A percentile compares a stretch with the other conserved stretches of the same genome.
Conservation (phyloP, 2,797 vertebrate species). For the Sus cebifrons region DNA sequence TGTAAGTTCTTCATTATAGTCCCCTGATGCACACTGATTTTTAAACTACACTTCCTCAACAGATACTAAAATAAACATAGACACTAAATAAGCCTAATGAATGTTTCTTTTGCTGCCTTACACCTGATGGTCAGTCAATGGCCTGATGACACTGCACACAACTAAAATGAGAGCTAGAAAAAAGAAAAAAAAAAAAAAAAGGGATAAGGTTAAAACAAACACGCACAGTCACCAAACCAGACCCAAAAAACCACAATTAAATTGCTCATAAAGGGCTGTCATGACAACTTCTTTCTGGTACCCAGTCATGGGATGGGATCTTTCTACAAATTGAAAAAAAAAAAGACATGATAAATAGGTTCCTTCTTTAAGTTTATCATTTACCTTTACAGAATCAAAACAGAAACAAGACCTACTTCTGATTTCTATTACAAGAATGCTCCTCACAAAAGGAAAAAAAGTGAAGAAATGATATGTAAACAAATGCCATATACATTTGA, state of each 20-base stretch:
- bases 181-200: neutral
- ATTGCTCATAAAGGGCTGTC: neutral
- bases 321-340: conserved; percentile 62
- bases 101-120: conserved; percentile 39
- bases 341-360: conserved; percentile 13
- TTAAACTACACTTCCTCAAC: conserved; percentile 51
- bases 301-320: neutral
- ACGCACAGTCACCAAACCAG: neutral
- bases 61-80: conserved; percentile 35
- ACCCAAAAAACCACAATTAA: neutral
- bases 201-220: neutral
- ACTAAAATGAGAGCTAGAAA: conserved; percentile 29
- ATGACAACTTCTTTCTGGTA: conserved; percentile 3
- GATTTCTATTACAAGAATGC: conserved; percentile 60
- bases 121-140: neutral
- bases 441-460: conserved; percentile 61
- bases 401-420: conserved; percentile 61
- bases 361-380: neutral
- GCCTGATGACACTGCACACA: neutral
- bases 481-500: conserved; percentile 1
- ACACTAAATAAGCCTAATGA: conserved; percentile 21
- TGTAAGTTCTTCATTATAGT: neutral
- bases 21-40: conserved; percentile 46
- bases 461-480: neutral
- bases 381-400: conserved; percentile 68